phyloP scores from a whole-genome alignment of 2,888 invertebrate genomes.

The Drosophila kokeensis region DNA sequence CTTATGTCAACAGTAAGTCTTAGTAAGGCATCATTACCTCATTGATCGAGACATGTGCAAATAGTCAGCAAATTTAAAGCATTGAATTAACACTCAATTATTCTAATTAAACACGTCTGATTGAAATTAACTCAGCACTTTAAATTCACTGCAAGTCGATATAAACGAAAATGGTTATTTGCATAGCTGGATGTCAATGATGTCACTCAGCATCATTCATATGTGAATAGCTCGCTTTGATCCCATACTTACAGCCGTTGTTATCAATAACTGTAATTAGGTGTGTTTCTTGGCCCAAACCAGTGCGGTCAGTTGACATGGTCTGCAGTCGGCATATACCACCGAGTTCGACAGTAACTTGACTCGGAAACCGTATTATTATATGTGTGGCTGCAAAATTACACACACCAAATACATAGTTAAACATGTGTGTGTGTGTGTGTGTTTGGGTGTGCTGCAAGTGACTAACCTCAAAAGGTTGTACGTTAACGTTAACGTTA shows the following conservation, averaged over 20 bases:
- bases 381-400: constrained; percentile 19
- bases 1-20: neutral
- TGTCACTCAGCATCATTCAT: neutral
- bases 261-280: constrained; percentile 30
- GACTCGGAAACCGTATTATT: constrained; percentile 14
- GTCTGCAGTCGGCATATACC: neutral
- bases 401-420: constrained; percentile 18
- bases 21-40: neutral
- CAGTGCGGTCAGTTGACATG: neutral
- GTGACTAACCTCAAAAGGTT: constrained; percentile 78
- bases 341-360: constrained; percentile 19
- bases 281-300: constrained; percentile 1
- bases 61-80: neutral
- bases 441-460: constrained; percentile 44
- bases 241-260: constrained; percentile 1
- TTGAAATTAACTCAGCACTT: neutral
- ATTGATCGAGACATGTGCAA: neutral
- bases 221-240: neutral
- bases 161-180: neutral
- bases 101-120: neutral
- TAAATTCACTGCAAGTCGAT: neutral
- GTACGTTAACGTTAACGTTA: constrained; percentile 65
- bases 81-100: neutral
- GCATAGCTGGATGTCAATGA: neutral
- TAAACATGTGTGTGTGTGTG: neutral